Conservation (phyloP, 2,113 vertebrate genomes). For the Choloepus hoffmanni region DNA sequence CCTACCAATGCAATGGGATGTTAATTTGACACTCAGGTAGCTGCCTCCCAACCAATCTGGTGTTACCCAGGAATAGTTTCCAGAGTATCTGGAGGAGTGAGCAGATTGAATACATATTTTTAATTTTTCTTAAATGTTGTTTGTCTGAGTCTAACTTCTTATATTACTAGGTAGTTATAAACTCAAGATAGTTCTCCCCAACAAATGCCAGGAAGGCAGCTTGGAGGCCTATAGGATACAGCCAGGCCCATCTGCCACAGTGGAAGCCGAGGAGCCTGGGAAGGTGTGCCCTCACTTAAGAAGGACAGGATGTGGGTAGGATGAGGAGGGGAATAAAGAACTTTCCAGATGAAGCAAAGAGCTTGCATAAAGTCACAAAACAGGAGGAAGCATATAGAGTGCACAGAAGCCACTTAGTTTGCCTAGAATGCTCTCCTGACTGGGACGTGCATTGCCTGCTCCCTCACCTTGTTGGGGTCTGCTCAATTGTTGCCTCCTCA, state of each 20-base stretch:
- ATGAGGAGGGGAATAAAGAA: not conserved
- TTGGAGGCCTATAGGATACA: not conserved
- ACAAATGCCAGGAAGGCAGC: not conserved
- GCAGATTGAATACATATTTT: not conserved
- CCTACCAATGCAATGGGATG: too few relatives aligned
- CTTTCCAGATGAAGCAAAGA: not conserved
- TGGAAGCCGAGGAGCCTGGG: not conserved
- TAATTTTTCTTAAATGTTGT: not conserved
- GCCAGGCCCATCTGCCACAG: not conserved
- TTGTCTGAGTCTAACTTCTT: constrained; percentile 2
- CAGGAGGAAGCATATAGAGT: not conserved
- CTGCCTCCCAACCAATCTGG: not conserved
- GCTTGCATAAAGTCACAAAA: not conserved
- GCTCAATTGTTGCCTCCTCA: not conserved
- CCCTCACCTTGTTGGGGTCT: not conserved
- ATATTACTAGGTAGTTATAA: not conserved
- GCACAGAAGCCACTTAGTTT: not conserved
- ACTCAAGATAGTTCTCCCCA: not conserved
- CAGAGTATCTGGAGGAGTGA: not conserved
- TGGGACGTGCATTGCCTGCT: accelerated
- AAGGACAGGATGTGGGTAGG: not conserved
- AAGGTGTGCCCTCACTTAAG: not conserved
- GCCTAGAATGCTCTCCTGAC: not conserved
- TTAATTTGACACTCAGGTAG: accelerated
- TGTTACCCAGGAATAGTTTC: not conserved